Base-by-base conservation (phyloP, 2,888 invertebrate genomes). In the Pardosa pseudoannulata region DNA sequence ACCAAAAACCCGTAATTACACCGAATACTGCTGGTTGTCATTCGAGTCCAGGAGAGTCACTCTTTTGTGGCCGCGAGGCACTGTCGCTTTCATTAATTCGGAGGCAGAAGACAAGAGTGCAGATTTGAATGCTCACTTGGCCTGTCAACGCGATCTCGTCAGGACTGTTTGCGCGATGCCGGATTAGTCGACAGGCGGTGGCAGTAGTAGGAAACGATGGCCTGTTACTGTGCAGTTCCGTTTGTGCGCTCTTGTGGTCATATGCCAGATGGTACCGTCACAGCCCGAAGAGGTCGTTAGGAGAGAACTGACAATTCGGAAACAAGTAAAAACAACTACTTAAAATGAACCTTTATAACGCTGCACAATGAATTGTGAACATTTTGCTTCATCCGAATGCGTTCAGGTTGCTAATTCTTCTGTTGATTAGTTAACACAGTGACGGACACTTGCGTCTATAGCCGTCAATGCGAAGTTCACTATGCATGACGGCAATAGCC, bases 221-320 rank as follows among this genome's bases (percentile, higher is more conserved):
- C 11, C n/a, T 19, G 5, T 36, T 23, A 56, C 1, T 9, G 5
- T 5, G 56, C 13, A 56, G 56, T 56, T 56, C 56, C 56, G 56
- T 56, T 56, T 56, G 56, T n/a, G n/a, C n/a, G n/a, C n/a, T n/a
- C n/a, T n/a, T n/a, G n/a, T 23, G 56, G 56, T 23, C 23, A 23
- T 56, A 56, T 56, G 23, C 56, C 56, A 56, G 56, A 56, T 56
- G 56, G 56, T 56, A 23, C 56, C 56, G 23, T 56, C 56, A 5
- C 23, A 11, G 56, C n/a, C n/a, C n/a, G n/a, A n/a, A n/a, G 36
- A 9, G 36, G 9, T 9, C 36, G 36, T 36, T 36, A 9, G 36
- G 5, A 36, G n/a, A n/a, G n/a, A n/a, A n/a, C n/a, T n/a, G n/a
- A n/a, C n/a, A n/a, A n/a, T n/a, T n/a, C n/a, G n/a, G n/a, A n/a